phyloP scores from a whole-genome alignment of 2,797 vertebrate species.

The Sebastes steindachneri region DNA sequence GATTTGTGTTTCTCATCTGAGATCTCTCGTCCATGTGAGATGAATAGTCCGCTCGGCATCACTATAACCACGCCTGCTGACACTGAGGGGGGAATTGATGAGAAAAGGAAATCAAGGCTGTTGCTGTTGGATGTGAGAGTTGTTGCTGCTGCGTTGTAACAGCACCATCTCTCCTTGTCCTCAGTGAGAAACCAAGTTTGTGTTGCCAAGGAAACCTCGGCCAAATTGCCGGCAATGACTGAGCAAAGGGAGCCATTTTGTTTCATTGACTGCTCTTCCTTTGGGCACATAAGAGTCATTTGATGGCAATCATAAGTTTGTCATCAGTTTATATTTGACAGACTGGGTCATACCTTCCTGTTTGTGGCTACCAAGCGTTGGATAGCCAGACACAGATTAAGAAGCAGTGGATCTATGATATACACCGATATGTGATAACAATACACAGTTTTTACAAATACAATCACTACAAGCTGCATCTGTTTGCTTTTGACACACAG shows the following conservation, averaged over 20 bases:
- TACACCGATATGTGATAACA: background rate
- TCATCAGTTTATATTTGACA: slow-evolving; percentile 15
- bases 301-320: slow-evolving; percentile 8
- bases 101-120: slow-evolving; percentile 61
- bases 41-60: slow-evolving; percentile 1
- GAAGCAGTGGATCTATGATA: background rate
- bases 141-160: slow-evolving; percentile 49
- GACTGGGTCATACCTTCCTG: background rate
- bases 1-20: background rate
- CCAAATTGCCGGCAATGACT: slow-evolving; percentile 78
- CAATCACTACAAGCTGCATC: background rate
- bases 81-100: slow-evolving; percentile 23
- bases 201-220: slow-evolving; percentile 82
- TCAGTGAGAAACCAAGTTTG: slow-evolving; percentile 79
- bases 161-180: slow-evolving; percentile 68
- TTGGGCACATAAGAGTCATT: slow-evolving; percentile 24
- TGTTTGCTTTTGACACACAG: background rate
- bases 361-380: background rate
- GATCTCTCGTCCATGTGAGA: slow-evolving; percentile 13
- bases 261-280: slow-evolving; percentile 73
- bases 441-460: background rate
- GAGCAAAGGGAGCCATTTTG: slow-evolving; percentile 83
- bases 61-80: slow-evolving; percentile 39
- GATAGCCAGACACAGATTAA: background rate
- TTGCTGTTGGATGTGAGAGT: slow-evolving; percentile 57